Evolutionary conservation across 30 jellyfish, hydroid and myxozoan genomes (phyloP).

Genomic region (Rhopilema esculentum): DNA sequence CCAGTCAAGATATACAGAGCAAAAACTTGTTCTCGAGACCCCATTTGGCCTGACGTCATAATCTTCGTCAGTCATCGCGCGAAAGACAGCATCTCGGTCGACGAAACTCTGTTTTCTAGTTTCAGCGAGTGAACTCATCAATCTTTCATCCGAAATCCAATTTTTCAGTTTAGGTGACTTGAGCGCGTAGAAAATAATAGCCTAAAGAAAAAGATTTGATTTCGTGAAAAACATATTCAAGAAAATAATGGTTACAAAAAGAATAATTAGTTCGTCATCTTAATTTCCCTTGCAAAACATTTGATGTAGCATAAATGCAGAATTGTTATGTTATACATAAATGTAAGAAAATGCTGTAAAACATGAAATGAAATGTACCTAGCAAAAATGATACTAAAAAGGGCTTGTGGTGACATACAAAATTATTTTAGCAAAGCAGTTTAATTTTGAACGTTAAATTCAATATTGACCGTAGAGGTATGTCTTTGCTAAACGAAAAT

Average conservation of each 20-base stretch:
- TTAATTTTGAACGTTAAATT: too few relatives aligned
- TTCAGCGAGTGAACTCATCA: conserved; percentile 84
- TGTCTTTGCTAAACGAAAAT: too few relatives aligned
- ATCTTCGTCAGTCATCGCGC: conserved; percentile 95
- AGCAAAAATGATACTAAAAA: too few relatives aligned
- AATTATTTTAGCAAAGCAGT: too few relatives aligned
- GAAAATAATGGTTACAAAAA: not conserved
- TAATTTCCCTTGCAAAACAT: too few relatives aligned
- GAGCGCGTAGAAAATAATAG: conserved; percentile 80
- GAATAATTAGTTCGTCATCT: too few relatives aligned
- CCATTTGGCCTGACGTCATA: conserved; percentile 90
- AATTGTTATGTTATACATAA: too few relatives aligned
- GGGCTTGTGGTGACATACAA: too few relatives aligned
- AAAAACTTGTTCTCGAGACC: conserved; percentile 71
- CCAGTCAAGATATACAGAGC: conserved; percentile 80
- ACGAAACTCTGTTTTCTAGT: conserved; percentile 66
- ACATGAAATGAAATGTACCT: too few relatives aligned
- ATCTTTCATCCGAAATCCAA: conserved; percentile 76
- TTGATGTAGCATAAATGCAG: too few relatives aligned
- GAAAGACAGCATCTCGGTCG: conserved; percentile 89
- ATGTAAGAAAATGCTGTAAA: too few relatives aligned
- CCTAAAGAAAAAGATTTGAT: conserved; percentile 24
- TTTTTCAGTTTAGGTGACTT: conserved; percentile 54
- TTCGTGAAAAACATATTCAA: not conserved
- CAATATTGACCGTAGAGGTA: too few relatives aligned